phyloP scores from a whole-genome alignment of 2,888 invertebrate genomes.

The Mesorhabditis spiculigera region DNA sequence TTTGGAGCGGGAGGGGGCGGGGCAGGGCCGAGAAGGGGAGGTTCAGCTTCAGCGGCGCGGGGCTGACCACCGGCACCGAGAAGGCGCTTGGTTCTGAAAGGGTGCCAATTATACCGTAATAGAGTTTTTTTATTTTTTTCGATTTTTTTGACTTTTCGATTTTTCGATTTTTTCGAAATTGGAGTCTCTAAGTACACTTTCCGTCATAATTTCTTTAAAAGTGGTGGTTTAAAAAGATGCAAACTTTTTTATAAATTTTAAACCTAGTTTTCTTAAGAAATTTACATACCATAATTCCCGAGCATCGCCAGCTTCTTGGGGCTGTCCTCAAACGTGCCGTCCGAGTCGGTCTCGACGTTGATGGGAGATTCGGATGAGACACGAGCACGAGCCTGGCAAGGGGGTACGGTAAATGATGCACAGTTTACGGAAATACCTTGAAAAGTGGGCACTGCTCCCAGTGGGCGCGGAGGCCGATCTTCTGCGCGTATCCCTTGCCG shows the following conservation, averaged over 20 bases:
- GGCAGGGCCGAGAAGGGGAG: slow-evolving; percentile 15
- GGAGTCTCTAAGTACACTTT: no score
- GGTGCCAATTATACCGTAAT: no score
- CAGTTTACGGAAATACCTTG: background rate
- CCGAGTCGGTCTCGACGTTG: slow-evolving; percentile 20
- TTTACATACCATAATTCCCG: background rate
- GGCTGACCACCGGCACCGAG: slow-evolving; percentile 11
- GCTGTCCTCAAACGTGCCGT: slow-evolving; percentile 11
- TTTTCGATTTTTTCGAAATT: no score
- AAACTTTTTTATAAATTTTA: no score
- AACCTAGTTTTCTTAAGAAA: background rate
- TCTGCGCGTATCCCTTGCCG: slow-evolving; percentile 51
- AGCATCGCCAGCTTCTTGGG: background rate
- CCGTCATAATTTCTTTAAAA: no score
- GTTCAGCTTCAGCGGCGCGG: slow-evolving; percentile 10
- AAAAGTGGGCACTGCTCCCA: slow-evolving; percentile 46
- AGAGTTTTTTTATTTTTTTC: no score
- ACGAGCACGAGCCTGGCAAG: slow-evolving; percentile 14
- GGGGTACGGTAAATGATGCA: no score
- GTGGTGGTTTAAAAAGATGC: no score
- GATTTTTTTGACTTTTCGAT: no score
- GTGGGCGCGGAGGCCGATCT: slow-evolving; percentile 54
- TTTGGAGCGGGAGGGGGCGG: slow-evolving; percentile 21
- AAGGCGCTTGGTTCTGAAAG: background rate
- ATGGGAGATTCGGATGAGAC: slow-evolving; percentile 18